Evolutionary conservation across 2,113 vertebrate species (phyloP).

Genomic region (Saimiri boliviensis): DNA sequence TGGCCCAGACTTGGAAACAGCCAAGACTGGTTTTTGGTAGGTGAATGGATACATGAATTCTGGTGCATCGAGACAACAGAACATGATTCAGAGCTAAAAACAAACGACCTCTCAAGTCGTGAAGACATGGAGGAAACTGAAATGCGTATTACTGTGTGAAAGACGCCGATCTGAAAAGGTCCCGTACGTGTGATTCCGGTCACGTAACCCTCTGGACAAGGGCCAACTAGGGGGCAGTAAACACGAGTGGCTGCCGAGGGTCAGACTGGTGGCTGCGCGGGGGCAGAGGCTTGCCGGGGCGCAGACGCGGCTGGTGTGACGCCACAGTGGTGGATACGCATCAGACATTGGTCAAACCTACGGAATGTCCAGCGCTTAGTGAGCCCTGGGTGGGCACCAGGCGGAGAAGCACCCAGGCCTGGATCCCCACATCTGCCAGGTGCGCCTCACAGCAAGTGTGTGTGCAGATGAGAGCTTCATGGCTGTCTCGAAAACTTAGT

Average conservation of each 20-base stretch:
- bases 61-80: not conserved
- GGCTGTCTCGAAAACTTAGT: not conserved
- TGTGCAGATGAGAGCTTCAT: accelerated
- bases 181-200: not conserved
- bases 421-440: not conserved
- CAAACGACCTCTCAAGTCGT: not conserved
- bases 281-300: too few relatives aligned
- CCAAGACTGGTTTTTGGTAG: not conserved
- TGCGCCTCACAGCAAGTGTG: not conserved
- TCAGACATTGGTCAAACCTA: not conserved
- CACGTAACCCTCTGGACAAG: not conserved
- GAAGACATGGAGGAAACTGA: not conserved
- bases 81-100: not conserved
- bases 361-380: accelerated
- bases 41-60: not conserved
- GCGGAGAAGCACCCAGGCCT: not conserved
- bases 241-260: not conserved
- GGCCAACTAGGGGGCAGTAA: not conserved
- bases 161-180: not conserved
- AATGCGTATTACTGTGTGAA: not conserved
- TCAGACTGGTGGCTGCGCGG: accelerated
- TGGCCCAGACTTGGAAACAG: not conserved
- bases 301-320: too few relatives aligned
- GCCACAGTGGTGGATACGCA: accelerated
- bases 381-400: not conserved